Evolutionary conservation across 2,113 vertebrate genomes (phyloP), one percentile per base, ranked within the genome.

Genomic region (Myotis davidii): DNA sequence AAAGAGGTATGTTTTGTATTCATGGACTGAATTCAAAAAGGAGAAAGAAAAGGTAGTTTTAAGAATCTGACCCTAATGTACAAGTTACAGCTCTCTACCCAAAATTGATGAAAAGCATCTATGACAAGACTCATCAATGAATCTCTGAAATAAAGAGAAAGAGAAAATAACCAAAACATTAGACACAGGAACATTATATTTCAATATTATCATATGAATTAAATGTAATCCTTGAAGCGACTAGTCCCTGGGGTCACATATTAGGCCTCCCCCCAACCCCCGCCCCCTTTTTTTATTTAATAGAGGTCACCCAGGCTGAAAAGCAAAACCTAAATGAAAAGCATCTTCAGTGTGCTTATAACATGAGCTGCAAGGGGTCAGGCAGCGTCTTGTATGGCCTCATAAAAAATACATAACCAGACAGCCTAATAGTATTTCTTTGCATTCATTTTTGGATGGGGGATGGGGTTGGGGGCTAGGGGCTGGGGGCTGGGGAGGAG

Each of bases 331-430:
- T 98, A 98, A 99, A 99, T 99, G 98, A 98, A 98, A 99, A 99
- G 98, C 98, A 98, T 98, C 98, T 98, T 98, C 98, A 98, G 96
- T 98, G 98, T 98, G 98, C 98, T 98, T 98, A 98, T 98, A 98
- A 98, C 98, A 98, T 97, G 98, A 98, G 98, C 98, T 98, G 98
- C 97, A 97, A 98, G 97, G 98, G 98, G 98, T 99, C 98, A 98
- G 98, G 98, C 98, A 98, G 98, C 98, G 97, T 98, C 98, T 98
- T 98, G 98, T 98, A 98, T 98, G 98, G 98, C 97, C 98, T 99
- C 98, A 99, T 98, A 98, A 99, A 99, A 99, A 99, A 99, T 99
- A 98, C 98, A 99, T 99, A 98, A 99, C 98, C 98, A 98, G 98
- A 98, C 98, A 98, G 98, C 97, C 98, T 98, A 98, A 99, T 98